These are phyloP conservation scores for Riparia riparia DNA, from an alignment of 2,113 vertebrate species.

Conservation along the genomic window DNA sequence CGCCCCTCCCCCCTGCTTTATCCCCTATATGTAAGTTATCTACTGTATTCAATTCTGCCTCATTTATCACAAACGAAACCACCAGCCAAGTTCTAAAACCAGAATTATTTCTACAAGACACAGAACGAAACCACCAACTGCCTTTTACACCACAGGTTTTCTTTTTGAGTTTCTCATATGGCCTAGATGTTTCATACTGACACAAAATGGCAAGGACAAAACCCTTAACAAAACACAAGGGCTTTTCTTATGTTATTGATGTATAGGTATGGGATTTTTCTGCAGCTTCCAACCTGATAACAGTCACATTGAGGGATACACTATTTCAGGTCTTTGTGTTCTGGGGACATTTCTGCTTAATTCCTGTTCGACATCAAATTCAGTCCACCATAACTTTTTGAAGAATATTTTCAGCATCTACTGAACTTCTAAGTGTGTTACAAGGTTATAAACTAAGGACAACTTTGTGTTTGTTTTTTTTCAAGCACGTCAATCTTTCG, in stretches of 20 bases:
- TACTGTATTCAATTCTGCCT: neutral
- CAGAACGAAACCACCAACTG: neutral
- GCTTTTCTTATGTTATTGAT: neutral
- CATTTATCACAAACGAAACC: neutral
- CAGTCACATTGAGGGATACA: neutral
- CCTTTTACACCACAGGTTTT: neutral
- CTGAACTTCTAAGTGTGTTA: neutral
- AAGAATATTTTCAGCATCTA: neutral
- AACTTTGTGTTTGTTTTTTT: neutral
- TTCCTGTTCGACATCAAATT: neutral
- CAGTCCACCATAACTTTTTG: neutral
- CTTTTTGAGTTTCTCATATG: neutral
- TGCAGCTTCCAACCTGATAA: neutral
- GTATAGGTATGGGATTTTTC: neutral
- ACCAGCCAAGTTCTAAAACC: neutral
- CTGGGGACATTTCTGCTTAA: neutral
- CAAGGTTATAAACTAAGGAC: neutral
- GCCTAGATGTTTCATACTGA: neutral
- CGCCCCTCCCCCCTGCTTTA: fast-evolving
- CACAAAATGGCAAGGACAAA: neutral
- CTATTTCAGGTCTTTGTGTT: neutral
- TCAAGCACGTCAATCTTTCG: neutral
- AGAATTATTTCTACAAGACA: neutral
- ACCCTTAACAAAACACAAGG: neutral
- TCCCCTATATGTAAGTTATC: neutral